Base-by-base conservation (phyloP, 2,797 vertebrate genomes). In the Ispidina picta region DNA sequence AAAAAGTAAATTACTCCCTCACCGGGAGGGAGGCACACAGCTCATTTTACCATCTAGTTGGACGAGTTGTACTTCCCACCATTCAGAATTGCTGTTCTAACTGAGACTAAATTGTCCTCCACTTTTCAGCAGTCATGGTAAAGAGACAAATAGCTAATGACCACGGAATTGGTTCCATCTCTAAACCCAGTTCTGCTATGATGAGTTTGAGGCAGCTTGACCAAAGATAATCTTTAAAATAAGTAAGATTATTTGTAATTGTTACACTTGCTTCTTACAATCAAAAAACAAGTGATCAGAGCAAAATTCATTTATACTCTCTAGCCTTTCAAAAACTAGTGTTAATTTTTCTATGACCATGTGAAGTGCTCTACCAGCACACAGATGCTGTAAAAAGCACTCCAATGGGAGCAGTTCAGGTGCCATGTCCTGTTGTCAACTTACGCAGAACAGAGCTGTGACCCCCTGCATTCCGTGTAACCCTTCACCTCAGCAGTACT, bases 71-170 rank as follows among this genome's bases (percentile, higher is more conserved):
- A 82, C 64, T 90, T 56, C 56, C 55, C 48, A 19, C 74, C n/a
- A 37, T 15, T 76, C 75, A 80, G 64, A 90, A 89, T 8, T 87
- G 60, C 82, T 74, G 18, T 17, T 90, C 64, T 94, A 86, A 89
- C 79, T 86, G 74, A 52, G 37, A 84, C 33, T 79, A 93, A 86
- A 93, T 64, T 59, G 77, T n/a, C 77, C 73, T 64, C 39, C 31
- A 5, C 51, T 79, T 70, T 60, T 12, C 56, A 84, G 86, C 64
- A 49, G 59, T 6, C 33, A 23, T 22, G 52, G 74, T 65, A 31
- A 83, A 85, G 66, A 69, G 26, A 68, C 5, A 55, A 46, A 20
- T 6, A 43, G 54, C 18, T 80, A 86, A 88, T 9, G 46, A 76
- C 37, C 58, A 58, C 7, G 39, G 55, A 89, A 95, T 49, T 16